Conservation (phyloP, 2,113 vertebrate species). For the Drymodes brunneopygia region DNA sequence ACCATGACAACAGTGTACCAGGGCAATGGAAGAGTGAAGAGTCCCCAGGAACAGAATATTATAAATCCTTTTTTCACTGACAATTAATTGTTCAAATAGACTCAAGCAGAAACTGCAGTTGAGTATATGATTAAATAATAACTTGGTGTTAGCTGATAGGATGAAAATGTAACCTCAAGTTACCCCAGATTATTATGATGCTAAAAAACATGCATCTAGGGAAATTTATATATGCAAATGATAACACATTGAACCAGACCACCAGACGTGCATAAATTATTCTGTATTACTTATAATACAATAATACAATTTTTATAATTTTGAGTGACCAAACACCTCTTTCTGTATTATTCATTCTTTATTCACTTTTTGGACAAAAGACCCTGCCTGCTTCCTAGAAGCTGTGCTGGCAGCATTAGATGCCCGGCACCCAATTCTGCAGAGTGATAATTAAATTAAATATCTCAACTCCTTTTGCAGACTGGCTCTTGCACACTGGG, state of each 20-base stretch:
- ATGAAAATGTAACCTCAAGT: neutral
- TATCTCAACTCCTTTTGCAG: neutral
- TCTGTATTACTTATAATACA: neutral
- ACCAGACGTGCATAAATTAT: accelerated
- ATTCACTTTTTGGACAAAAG: neutral
- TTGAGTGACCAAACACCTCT: neutral
- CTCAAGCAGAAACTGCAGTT: neutral
- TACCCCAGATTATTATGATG: neutral
- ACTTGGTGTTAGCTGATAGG: neutral
- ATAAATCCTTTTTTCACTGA: neutral
- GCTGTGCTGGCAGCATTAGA: neutral
- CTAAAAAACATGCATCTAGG: neutral
- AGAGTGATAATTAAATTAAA: neutral
- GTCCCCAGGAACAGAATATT: neutral
- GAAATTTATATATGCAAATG: neutral
- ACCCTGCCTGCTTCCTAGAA: neutral
- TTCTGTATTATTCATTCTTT: neutral
- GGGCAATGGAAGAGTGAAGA: neutral
- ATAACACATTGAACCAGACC: neutral
- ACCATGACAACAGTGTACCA: neutral
- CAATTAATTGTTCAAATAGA: constrained; percentile 10
- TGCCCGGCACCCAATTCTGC: neutral
- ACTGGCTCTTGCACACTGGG: neutral
- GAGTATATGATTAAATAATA: neutral
- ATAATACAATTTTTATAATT: neutral